These are phyloP conservation scores for Caiman crocodilus DNA, from an alignment of 2,797 vertebrate genomes.

Conservation along the genomic window DNA sequence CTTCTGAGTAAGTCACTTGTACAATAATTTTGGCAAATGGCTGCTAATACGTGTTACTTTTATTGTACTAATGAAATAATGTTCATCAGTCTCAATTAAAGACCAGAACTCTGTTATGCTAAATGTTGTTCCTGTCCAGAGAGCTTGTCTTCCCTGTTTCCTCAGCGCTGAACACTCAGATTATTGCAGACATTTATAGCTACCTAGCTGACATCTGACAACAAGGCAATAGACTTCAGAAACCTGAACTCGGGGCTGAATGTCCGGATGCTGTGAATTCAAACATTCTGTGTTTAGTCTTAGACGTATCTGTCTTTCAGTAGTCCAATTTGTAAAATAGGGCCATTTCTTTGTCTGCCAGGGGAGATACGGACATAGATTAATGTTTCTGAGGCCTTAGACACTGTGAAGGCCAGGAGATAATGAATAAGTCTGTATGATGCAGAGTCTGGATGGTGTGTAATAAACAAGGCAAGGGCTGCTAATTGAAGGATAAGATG, in stretches of 20 bases:
- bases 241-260: background rate
- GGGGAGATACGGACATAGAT: fast-evolving
- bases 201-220: background rate
- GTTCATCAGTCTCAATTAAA: background rate
- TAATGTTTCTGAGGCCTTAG: background rate
- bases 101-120: background rate
- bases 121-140: background rate
- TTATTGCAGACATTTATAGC: too few species aligned
- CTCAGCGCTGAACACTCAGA: background rate
- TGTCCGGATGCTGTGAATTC: background rate
- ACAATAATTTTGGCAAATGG: background rate
- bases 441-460: background rate
- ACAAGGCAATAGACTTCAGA: background rate
- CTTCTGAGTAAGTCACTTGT: background rate
- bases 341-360: background rate
- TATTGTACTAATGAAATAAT: background rate
- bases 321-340: background rate
- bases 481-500: background rate
- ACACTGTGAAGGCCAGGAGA: background rate
- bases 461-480: background rate
- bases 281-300: conserved; percentile 1
- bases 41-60: background rate
- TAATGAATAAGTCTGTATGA: background rate
- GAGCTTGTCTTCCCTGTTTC: background rate
- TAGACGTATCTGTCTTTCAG: background rate